A percentile compares a stretch with the other conserved stretches of the same genome.
Evolutionary conservation across 2,888 invertebrate species (phyloP).

Genomic region (Pyralis farinalis): DNA sequence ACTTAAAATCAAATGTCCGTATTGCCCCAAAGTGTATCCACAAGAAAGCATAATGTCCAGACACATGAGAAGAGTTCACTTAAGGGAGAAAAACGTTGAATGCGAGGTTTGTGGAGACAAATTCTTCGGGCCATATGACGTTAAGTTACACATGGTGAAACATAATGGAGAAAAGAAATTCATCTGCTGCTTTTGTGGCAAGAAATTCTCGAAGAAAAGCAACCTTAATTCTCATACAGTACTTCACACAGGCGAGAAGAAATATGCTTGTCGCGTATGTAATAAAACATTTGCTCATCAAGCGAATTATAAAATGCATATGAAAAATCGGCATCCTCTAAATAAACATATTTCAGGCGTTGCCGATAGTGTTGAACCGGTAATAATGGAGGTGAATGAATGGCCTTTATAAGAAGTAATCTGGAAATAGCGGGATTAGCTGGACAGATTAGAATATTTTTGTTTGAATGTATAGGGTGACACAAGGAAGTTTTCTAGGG

Average conservation of each 20-base stretch:
- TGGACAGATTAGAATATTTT: slow-evolving; percentile 17
- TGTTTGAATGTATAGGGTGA: not conserved
- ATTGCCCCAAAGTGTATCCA: slow-evolving; percentile 70
- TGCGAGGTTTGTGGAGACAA: slow-evolving; percentile 69
- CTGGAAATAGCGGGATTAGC: slow-evolving; percentile 38
- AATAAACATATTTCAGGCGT: slow-evolving; percentile 19
- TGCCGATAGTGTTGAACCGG: slow-evolving; percentile 37
- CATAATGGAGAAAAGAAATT: slow-evolving; percentile 79
- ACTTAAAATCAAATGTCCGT: slow-evolving; percentile 66
- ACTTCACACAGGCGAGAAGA: slow-evolving; percentile 79
- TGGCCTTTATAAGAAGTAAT: slow-evolving; percentile 51
- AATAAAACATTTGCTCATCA: slow-evolving; percentile 73
- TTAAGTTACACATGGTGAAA: slow-evolving; percentile 72
- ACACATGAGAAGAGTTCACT: slow-evolving; percentile 81
- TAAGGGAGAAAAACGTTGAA: slow-evolving; percentile 69
- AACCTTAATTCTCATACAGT: slow-evolving; percentile 80
- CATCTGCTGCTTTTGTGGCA: slow-evolving; percentile 81
- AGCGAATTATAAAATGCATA: slow-evolving; percentile 55
- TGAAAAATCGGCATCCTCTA: slow-evolving; percentile 39
- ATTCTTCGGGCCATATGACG: slow-evolving; percentile 66
- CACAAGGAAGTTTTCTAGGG: not conserved
- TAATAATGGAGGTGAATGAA: slow-evolving; percentile 32
- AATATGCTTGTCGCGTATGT: slow-evolving; percentile 73
- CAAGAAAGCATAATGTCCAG: slow-evolving; percentile 81
- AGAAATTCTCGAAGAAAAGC: slow-evolving; percentile 81